Conservation (phyloP, 1,140 invertebrate genomes). For the Fopius arisanus region DNA sequence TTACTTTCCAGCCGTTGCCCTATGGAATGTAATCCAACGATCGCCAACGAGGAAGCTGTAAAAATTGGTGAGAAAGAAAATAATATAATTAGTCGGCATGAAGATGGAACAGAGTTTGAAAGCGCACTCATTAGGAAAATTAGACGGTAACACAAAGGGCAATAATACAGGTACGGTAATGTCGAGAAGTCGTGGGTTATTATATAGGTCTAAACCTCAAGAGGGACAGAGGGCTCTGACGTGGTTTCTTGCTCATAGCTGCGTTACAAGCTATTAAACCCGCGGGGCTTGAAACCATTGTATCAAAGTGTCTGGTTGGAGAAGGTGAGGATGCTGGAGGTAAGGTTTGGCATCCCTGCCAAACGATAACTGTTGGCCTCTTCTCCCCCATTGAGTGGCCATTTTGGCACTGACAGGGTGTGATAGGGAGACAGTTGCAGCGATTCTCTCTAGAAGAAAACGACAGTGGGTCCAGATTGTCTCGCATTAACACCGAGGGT, state of each 20-base stretch:
- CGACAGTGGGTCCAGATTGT: conserved; percentile 2
- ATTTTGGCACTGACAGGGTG: background rate
- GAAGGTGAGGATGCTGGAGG: background rate
- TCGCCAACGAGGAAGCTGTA: background rate
- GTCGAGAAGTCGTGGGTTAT: background rate
- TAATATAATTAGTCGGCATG: background rate
- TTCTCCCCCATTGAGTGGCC: too few relatives aligned
- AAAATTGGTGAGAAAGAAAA: background rate
- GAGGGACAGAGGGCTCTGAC: background rate
- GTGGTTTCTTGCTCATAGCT: conserved; percentile 19
- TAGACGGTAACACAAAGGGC: background rate
- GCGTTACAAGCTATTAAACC: background rate
- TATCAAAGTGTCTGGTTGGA: conserved; percentile 19
- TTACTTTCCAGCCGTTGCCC: background rate
- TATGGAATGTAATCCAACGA: background rate
- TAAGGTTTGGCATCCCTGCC: conserved; percentile 46
- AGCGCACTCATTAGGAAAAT: conserved; percentile 7
- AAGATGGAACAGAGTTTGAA: background rate
- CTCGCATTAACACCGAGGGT: conserved; percentile 28
- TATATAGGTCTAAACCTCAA: background rate
- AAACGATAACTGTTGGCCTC: conserved; percentile 48
- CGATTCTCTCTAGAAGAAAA: conserved; percentile 8
- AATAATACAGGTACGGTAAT: conserved; percentile 8
- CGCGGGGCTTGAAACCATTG: conserved; percentile 15
- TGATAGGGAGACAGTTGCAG: conserved; percentile 9